A percentile compares a stretch with the other conserved stretches of the same genome.
Evolutionary conservation across 2,113 vertebrate species (phyloP).

Genomic region (Talpa occidentalis): DNA sequence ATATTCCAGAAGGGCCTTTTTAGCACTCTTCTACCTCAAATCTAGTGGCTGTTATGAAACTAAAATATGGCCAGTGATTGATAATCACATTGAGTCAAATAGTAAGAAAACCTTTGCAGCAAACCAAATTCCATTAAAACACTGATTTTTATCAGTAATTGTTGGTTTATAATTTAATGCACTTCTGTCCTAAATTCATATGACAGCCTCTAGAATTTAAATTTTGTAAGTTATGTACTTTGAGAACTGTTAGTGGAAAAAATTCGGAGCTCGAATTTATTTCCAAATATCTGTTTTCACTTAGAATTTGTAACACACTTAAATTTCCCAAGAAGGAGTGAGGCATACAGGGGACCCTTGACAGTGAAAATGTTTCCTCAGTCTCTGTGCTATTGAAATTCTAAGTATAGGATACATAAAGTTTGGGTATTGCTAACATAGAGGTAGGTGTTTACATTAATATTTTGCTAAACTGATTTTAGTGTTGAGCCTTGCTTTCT

Average conservation of each 20-base stretch:
- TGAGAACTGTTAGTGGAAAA: background rate
- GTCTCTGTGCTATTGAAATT: background rate
- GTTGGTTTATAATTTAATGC: background rate
- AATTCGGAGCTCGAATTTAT: background rate
- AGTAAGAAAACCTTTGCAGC: background rate
- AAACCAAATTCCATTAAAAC: background rate
- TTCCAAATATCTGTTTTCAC: background rate
- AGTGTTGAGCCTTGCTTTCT: background rate
- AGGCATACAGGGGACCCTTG: background rate
- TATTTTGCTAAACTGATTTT: background rate
- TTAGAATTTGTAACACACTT: background rate
- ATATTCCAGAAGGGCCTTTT: background rate
- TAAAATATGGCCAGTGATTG: background rate
- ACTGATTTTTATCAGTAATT: background rate
- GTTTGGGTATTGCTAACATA: background rate
- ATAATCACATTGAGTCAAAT: background rate
- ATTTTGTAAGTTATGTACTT: background rate
- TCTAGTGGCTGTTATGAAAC: background rate
- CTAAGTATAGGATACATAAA: background rate
- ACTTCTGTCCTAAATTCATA: background rate
- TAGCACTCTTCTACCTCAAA: background rate
- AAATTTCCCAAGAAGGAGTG: background rate
- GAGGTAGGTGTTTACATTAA: background rate
- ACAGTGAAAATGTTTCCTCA: background rate
- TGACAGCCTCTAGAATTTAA: background rate